Evolutionary conservation across 2,113 vertebrate species (phyloP).

Genomic region (Ptyas mucosa): DNA sequence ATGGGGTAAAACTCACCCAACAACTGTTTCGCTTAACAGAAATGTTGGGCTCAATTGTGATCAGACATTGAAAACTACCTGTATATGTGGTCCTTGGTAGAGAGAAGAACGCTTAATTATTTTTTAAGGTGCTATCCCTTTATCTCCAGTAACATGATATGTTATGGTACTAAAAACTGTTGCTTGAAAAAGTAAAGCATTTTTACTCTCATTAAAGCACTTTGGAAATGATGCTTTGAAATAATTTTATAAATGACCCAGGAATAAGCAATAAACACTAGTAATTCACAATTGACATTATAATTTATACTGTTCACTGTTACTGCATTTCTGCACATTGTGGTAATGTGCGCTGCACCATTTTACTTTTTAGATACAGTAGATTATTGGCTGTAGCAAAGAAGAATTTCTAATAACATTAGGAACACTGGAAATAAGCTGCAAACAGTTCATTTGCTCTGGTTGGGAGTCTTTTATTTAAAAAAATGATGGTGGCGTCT

Average conservation of each 20-base stretch:
- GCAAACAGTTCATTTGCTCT: slow-evolving; percentile 52
- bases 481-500: slow-evolving; percentile 61
- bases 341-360: neutral
- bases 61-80: neutral
- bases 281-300: accelerated
- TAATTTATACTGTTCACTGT: accelerated
- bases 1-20: neutral
- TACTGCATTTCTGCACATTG: neutral
- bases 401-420: slow-evolving; percentile 36
- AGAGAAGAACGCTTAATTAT: neutral
- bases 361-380: slow-evolving; percentile 37
- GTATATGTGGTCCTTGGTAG: neutral
- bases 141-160: neutral
- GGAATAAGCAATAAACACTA: neutral
- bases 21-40: neutral
- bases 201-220: neutral
- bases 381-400: slow-evolving; percentile 36
- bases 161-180: neutral
- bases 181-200: neutral
- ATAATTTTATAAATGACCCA: neutral
- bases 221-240: neutral
- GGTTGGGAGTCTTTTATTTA: slow-evolving; percentile 59
- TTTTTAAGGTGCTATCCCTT: neutral
- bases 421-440: slow-evolving; percentile 24
- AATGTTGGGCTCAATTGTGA: neutral